Conservation (phyloP, 1,140 invertebrate genomes). For the Glossosoma conforme region DNA sequence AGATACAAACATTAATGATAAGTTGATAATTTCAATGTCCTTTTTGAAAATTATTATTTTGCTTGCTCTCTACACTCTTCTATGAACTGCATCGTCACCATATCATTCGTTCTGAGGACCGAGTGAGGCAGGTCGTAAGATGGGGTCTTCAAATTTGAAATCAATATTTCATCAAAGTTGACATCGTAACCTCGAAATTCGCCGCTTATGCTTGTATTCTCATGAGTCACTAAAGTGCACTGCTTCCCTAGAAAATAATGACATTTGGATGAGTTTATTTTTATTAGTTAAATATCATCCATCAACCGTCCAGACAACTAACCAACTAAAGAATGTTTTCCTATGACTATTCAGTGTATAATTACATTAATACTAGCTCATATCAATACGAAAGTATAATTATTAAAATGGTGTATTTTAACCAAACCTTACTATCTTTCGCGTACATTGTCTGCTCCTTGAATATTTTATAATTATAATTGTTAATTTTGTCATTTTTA, state of each 20-base stretch:
- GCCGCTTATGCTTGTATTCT: constrained; percentile 21
- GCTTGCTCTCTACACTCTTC: background rate
- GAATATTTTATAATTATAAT: no score
- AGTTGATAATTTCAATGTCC: no score
- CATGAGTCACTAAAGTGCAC: constrained; percentile 19
- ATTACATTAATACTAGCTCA: no score
- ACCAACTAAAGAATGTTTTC: background rate
- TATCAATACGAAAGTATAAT: no score
- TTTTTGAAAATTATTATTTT: background rate
- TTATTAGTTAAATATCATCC: no score
- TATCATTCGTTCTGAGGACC: constrained; percentile 21
- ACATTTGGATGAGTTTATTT: constrained; percentile 14
- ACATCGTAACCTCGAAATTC: constrained; percentile 23
- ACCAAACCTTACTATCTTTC: no score
- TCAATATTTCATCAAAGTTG: constrained; percentile 21
- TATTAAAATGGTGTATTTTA: no score
- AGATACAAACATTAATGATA: no score
- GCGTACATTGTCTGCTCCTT: no score
- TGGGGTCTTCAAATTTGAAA: constrained; percentile 23
- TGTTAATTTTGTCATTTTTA: no score
- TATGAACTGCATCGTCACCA: constrained; percentile 18
- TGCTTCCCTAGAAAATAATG: constrained; percentile 20
- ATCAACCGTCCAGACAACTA: background rate
- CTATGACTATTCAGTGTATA: no score
- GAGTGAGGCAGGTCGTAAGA: constrained; percentile 17